These are phyloP conservation scores for Progne subis DNA, from an alignment of 2,113 vertebrate genomes.

Conservation along the genomic window DNA sequence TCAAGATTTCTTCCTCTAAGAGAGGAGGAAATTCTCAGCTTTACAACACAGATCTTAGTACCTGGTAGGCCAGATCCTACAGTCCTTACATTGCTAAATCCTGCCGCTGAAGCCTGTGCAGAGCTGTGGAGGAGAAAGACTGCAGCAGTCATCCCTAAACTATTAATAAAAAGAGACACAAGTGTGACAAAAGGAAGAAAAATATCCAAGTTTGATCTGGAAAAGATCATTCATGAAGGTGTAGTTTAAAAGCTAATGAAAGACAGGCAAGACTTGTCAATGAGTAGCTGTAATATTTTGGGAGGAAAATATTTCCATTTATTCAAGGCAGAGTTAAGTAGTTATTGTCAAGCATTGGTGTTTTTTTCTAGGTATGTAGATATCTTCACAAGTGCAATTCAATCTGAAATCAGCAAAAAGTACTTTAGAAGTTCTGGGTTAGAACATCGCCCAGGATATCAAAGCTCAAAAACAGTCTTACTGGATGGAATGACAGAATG, in stretches of 20 bases:
- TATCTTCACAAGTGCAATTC: constrained; percentile 1
- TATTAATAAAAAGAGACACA: background rate
- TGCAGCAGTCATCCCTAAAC: background rate
- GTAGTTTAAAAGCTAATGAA: background rate
- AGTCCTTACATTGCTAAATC: background rate
- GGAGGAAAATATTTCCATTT: background rate
- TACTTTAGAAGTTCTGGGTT: constrained; percentile 10
- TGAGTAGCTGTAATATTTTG: background rate
- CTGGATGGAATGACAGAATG: background rate
- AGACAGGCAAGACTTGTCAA: background rate
- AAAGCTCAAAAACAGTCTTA: constrained; percentile 32
- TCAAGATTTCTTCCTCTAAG: constrained; percentile 21
- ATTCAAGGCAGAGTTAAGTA: background rate
- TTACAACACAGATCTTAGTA: background rate
- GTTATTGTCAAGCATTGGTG: background rate
- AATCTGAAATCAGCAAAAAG: constrained; percentile 39
- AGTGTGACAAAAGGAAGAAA: background rate
- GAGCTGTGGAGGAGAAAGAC: constrained; percentile 15
- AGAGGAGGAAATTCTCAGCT: constrained; percentile 3
- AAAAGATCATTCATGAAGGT: background rate
- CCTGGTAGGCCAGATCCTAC: background rate
- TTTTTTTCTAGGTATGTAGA: background rate
- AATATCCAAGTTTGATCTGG: background rate
- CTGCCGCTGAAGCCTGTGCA: background rate
- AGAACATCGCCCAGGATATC: background rate